phyloP scores from a whole-genome alignment of 2,888 invertebrate species.

The Mayetiola destructor region DNA sequence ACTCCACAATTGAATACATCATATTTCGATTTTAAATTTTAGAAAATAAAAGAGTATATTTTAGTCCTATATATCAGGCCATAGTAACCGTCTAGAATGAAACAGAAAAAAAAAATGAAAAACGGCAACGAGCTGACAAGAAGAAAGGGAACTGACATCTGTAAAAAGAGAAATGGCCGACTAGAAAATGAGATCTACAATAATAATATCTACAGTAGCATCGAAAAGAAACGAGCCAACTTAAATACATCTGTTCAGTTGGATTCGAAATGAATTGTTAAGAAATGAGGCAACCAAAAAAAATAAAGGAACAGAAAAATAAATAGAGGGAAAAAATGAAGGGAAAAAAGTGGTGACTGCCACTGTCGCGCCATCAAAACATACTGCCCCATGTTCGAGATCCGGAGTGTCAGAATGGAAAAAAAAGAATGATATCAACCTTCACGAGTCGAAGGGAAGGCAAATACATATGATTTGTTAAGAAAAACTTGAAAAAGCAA shows the following conservation, averaged over 20 bases:
- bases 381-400: not conserved
- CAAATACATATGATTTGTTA: too few relatives aligned
- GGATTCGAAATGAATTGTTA: too few relatives aligned
- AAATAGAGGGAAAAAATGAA: conserved; percentile 3
- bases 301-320: too few relatives aligned
- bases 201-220: too few relatives aligned
- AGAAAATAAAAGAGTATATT: too few relatives aligned
- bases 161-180: conserved; percentile 4
- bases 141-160: not conserved
- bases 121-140: not conserved
- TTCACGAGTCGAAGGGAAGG: too few relatives aligned
- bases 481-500: too few relatives aligned
- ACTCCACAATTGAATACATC: too few relatives aligned
- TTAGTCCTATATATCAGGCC: too few relatives aligned
- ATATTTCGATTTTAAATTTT: too few relatives aligned
- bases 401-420: not conserved
- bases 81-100: not conserved
- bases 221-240: not conserved
- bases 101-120: not conserved
- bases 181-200: conserved; percentile 3
- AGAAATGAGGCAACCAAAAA: too few relatives aligned
- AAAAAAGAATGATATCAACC: not conserved
- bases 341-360: not conserved
- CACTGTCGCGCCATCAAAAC: conserved; percentile 6
- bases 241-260: conserved; percentile 11